Conservation (phyloP, 2,888 invertebrate genomes). For the Dromius quadrimaculatus region DNA sequence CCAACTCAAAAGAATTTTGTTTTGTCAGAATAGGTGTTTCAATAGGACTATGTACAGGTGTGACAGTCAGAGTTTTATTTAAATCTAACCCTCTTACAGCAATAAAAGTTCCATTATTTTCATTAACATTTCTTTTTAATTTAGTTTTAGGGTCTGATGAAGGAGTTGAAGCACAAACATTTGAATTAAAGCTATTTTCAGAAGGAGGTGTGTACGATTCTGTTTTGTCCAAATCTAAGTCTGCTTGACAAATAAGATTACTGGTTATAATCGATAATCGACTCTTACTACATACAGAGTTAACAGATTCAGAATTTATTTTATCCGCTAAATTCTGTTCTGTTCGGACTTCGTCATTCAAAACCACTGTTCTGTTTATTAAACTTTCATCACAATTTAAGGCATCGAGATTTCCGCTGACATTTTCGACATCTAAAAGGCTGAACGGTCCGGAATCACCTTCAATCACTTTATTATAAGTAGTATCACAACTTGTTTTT, state of each 20-base stretch:
- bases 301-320: conserved; percentile 38
- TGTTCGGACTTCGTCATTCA: not conserved
- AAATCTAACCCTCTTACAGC: conserved; percentile 13
- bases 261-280: not conserved
- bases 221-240: conserved; percentile 1
- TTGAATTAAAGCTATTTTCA: conserved; percentile 22
- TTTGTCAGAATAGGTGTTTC: conserved; percentile 70
- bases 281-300: not conserved
- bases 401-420: conserved; percentile 57
- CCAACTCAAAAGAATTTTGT: conserved; percentile 83
- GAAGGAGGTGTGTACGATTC: conserved; percentile 20
- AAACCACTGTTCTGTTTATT: conserved; percentile 63
- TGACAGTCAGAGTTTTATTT: conserved; percentile 31
- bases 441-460: conserved; percentile 73
- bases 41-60: conserved; percentile 27
- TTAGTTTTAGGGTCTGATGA: not conserved
- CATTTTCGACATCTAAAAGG: conserved; percentile 67
- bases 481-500: conserved; percentile 39
- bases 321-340: conserved; percentile 34
- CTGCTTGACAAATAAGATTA: conserved; percentile 25
- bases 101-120: conserved; percentile 5
- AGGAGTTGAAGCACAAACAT: conserved; percentile 7
- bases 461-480: conserved; percentile 63
- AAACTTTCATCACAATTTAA: conserved; percentile 59
- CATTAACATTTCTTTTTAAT: conserved; percentile 16